Conservation (phyloP, 1,140 invertebrate species). For the Drosophila repleta region DNA sequence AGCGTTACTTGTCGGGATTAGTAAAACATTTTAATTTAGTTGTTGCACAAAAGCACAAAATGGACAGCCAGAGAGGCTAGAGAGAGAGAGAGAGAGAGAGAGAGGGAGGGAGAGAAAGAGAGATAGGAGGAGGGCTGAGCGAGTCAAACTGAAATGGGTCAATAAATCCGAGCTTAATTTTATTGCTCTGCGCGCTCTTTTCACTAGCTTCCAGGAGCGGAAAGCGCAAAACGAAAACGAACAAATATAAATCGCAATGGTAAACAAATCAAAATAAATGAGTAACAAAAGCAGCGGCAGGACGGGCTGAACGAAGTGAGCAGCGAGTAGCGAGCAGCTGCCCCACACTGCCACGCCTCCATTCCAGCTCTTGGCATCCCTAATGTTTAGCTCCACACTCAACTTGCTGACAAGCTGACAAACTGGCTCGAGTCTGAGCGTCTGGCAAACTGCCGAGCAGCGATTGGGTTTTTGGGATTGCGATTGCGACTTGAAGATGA, state of each 20-base stretch:
- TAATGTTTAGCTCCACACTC: slow-evolving; percentile 1
- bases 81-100: not conserved
- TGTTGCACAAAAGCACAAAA: slow-evolving; percentile 55
- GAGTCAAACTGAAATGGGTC: slow-evolving; percentile 80
- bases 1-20: slow-evolving; percentile 80
- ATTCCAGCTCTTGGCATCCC: not conserved
- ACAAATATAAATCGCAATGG: slow-evolving; percentile 82
- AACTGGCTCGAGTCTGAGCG: slow-evolving; percentile 56
- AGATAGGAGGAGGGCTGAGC: slow-evolving; percentile 32
- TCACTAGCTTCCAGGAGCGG: slow-evolving; percentile 33
- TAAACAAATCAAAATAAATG: slow-evolving; percentile 83
- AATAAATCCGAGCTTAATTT: slow-evolving; percentile 82
- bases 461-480: slow-evolving; percentile 49
- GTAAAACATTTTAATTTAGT: slow-evolving; percentile 81
- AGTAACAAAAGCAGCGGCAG: slow-evolving; percentile 71
- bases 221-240: slow-evolving; percentile 43
- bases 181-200: slow-evolving; percentile 67
- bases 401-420: slow-evolving; percentile 74
- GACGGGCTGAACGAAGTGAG: slow-evolving; percentile 9
- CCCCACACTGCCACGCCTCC: not conserved
- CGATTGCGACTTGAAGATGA: slow-evolving; percentile 23
- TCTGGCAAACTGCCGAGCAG: slow-evolving; percentile 52
- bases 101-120: not conserved
- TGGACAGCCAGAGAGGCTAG: slow-evolving; percentile 10
- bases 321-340: slow-evolving; percentile 37